phyloP scores from a whole-genome alignment of 2,888 invertebrate species.

The Flexamia atlantica region DNA sequence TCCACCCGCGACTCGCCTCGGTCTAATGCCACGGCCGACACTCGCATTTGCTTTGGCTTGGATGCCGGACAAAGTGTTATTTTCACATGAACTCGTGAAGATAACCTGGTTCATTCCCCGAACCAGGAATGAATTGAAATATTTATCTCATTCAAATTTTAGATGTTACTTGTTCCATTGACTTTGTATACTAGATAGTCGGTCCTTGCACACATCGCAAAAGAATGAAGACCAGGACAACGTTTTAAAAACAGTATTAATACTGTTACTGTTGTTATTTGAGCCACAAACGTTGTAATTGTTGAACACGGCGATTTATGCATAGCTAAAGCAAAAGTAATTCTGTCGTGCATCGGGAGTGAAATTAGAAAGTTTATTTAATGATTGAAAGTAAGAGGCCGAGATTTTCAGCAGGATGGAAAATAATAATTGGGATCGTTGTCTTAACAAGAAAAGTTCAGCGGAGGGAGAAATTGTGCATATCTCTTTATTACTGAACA shows the following conservation, averaged over 20 bases:
- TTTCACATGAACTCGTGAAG: background rate
- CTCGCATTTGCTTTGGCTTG: background rate
- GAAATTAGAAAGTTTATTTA: conserved; percentile 18
- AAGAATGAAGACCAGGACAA: no score
- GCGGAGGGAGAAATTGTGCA: conserved; percentile 26
- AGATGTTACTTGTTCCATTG: no score
- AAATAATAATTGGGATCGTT: conserved; percentile 19
- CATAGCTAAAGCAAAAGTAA: no score
- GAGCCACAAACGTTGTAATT: no score
- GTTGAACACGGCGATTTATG: no score
- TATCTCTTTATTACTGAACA: background rate
- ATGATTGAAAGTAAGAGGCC: background rate
- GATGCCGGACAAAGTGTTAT: background rate
- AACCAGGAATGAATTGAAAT: no score
- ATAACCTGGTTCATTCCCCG: no score
- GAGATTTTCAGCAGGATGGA: conserved; percentile 3
- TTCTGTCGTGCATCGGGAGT: background rate
- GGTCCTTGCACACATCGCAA: no score
- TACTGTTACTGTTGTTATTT: no score
- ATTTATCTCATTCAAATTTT: no score
- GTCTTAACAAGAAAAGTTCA: background rate
- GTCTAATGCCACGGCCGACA: conserved; percentile 5
- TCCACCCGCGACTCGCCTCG: background rate
- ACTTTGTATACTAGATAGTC: no score
- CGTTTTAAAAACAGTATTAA: no score